Evolutionary conservation across 2,888 invertebrate species (phyloP), one percentile per base, ranked within the genome.

Genomic region (Hedychridium roseum): DNA sequence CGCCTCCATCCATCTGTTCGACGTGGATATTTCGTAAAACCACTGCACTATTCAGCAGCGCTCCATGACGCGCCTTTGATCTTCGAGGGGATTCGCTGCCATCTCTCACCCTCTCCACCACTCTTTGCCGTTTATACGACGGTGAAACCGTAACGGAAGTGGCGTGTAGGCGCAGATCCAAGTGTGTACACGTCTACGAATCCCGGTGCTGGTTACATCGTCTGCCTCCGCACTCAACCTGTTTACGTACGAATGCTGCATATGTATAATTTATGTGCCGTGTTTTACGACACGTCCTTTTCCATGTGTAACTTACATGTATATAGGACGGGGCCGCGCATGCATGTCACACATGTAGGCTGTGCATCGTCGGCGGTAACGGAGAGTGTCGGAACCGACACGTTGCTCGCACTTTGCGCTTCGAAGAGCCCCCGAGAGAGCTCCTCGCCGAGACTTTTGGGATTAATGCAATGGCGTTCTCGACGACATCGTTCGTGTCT

Each of bases 351-450:
- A 23, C 12, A 23, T n/a, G n/a, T 20, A 27, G 36, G 15, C 42
- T 55, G 34, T 50, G 55, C 46, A 27, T 43, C 41, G 28, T 15
- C 26, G 35, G 45, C 41, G n/a, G n/a, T 39, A 46, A 43, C 42
- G 54, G 57, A 57, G 64, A 63, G 70, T 65, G 70, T 68, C 67
- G 64, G 66, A 63, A 64, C 57, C 64, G 66, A 68, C 68, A 64
- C 66, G 55, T 58, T 59, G 61, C 61, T 67, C 61, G 62, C 65
- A 69, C 69, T 70, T 58, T 51, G 54, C 58, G 57, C 58, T 50
- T 44, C 45, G 57, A 57, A 52, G 61, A 53, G 57, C 57, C 41
- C 49, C 51, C 47, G 48, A 60, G 54, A 50, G 57, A 45, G 58
- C 54, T 57, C n/a, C n/a, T n/a, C 57, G 54, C 47, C 53, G 53